Percentiles rank a stretch among this genome's conserved stretches.
Evolutionary conservation across 2,113 vertebrate genomes (phyloP).

Genomic region (Prolemur simus): DNA sequence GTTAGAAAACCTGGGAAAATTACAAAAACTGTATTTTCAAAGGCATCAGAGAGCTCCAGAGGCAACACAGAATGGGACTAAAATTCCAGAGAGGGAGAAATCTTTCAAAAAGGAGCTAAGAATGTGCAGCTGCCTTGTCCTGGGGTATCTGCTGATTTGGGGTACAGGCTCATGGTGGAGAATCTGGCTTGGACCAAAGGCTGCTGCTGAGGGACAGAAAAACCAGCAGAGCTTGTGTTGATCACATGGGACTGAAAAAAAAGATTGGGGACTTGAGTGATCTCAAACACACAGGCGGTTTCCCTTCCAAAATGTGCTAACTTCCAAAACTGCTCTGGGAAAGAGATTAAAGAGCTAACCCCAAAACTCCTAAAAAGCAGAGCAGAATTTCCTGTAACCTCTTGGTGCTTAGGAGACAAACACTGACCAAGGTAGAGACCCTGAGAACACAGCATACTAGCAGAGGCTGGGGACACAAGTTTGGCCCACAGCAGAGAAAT

Average conservation of each 20-base stretch:
- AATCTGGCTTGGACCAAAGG: not conserved
- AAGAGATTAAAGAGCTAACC: not conserved
- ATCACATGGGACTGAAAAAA: slow-evolving; percentile 8
- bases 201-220: not conserved
- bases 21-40: not conserved
- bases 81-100: not conserved
- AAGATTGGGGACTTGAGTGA: not conserved
- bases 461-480: not conserved
- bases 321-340: not conserved
- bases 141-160: not conserved
- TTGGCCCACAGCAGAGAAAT: not conserved
- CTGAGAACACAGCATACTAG: not conserved
- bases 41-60: not conserved
- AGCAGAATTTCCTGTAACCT: not conserved
- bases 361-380: not conserved
- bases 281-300: not conserved
- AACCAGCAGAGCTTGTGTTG: not conserved
- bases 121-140: not conserved
- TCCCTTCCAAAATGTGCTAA: not conserved
- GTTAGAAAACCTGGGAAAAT: not conserved
- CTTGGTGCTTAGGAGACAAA: not conserved
- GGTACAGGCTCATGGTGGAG: not conserved
- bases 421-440: not conserved
- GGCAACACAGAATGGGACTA: not conserved
- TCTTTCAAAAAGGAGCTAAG: not conserved